Evolutionary conservation across 2,113 vertebrate species (phyloP), one percentile per base, ranked within the genome.

Genomic region (Notiomystis cincta): DNA sequence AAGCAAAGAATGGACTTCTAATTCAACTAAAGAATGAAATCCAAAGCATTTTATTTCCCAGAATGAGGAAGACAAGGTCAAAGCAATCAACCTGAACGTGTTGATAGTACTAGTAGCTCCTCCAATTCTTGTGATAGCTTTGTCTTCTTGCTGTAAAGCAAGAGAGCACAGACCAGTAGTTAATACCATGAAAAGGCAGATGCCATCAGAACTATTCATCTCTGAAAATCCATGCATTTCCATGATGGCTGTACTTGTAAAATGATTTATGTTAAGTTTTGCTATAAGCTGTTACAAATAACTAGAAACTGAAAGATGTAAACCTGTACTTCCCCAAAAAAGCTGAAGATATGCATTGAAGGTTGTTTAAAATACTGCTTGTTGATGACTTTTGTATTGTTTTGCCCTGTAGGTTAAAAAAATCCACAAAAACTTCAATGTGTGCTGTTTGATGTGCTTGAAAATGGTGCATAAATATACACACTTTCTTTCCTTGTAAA

Each of bases 391-490:
- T 98, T 28, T 85, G 67, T 97, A 84, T 97, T 96, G 91, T 93
- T 98, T 97, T 97, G 66, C 72, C 61, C 91, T 87, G 79, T 95
- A 82, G 60, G 70, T 90, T 91, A 93, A 87, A 93, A 95, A 95
- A 93, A 58, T 69, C n/a, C 40, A 38, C 80, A 60, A 47, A 81
- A 90, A 84, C 64, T 94, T 97, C 85, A 64, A 2, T 95, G 95
- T 98, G 95, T 97, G 89, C 89, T 97, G 95, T 97, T 97, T 94
- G 94, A 98, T 97, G 96, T 98, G 97, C 96, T 98, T 98, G 94
- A 95, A 98, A 97, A 92, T 64, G 91, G 90, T 98, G 96, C 96
- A 98, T 90, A 93, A 88, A 94, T 97, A 96, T 97, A 97, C 87
- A 89, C 72, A 90, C 77, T 96, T 87, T 65, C 58, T 97, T 94